Conservation (phyloP, 1,140 invertebrate species). For the Lepidotrigona ventralis region DNA sequence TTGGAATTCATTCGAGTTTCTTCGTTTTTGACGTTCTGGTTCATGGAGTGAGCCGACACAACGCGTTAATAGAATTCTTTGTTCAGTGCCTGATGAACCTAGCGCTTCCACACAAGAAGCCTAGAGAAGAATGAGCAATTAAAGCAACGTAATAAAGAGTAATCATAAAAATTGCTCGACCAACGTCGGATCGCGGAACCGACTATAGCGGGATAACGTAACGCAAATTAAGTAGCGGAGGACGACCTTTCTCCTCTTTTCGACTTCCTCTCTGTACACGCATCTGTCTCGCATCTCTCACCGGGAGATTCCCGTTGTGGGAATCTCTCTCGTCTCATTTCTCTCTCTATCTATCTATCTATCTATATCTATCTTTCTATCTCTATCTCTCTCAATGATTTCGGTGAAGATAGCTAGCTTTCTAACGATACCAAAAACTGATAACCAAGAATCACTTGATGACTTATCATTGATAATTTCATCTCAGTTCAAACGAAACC, state of each 20-base stretch:
- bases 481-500: background rate
- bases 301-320: slow-evolving; percentile 56
- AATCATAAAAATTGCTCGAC: slow-evolving; percentile 1
- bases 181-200: slow-evolving; percentile 28
- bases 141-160: slow-evolving; percentile 20
- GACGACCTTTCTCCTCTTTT: slow-evolving; percentile 38
- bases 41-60: background rate
- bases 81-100: background rate
- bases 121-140: slow-evolving; percentile 14
- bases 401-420: slow-evolving; percentile 14
- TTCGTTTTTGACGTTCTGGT: background rate
- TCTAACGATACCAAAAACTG: slow-evolving; percentile 47
- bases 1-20: background rate
- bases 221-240: slow-evolving; percentile 44
- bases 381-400: slow-evolving; percentile 19
- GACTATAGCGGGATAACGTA: slow-evolving; percentile 36
- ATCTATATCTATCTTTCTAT: too few species aligned
- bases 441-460: background rate
- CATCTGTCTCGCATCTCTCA: slow-evolving; percentile 21
- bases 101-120: too few species aligned
- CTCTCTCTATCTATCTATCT: too few species aligned
- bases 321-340: slow-evolving; percentile 7
- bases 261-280: slow-evolving; percentile 26
- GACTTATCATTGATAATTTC: background rate
- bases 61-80: background rate